phyloP scores from a whole-genome alignment of 2,113 vertebrate species.

The Eonycteris spelaea region DNA sequence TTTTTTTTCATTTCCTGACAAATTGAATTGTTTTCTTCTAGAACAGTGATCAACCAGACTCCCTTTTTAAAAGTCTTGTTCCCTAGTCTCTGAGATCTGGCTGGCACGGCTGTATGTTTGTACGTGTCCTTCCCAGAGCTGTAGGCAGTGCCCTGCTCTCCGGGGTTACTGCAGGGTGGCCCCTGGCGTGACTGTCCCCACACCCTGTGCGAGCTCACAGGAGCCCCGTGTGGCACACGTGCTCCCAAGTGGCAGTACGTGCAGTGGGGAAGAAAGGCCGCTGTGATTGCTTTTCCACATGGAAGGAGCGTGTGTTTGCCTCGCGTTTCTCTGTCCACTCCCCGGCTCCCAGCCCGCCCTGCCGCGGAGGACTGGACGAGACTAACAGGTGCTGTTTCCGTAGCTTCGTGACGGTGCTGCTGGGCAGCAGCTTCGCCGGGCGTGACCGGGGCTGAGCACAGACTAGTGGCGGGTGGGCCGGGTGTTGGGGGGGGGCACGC shows the following conservation, averaged over 20 bases:
- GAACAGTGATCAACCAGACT: background rate
- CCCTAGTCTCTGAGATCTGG: background rate
- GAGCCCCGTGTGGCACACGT: slow-evolving; percentile 1
- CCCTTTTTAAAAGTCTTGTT: background rate
- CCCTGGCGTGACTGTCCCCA: background rate
- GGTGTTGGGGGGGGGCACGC: too few relatives aligned
- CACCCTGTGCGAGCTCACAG: background rate
- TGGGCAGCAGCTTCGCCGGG: background rate
- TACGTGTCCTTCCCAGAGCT: background rate
- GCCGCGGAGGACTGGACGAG: background rate
- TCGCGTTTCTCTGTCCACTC: background rate
- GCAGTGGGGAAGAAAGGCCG: background rate
- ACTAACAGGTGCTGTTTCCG: background rate
- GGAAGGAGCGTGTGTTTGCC: background rate
- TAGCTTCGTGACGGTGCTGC: background rate
- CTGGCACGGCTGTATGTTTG: background rate
- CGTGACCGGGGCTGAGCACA: background rate
- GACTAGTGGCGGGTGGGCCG: background rate
- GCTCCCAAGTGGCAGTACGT: slow-evolving; percentile 31
- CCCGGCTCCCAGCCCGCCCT: background rate
- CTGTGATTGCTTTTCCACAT: slow-evolving; percentile 62
- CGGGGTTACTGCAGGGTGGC: background rate
- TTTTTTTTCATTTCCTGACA: background rate
- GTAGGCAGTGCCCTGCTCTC: background rate
- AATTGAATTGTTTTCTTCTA: background rate